These are phyloP conservation scores for Drosophila nr. fundita DNA, from an alignment of 2,888 invertebrate species.

Conservation along the genomic window DNA sequence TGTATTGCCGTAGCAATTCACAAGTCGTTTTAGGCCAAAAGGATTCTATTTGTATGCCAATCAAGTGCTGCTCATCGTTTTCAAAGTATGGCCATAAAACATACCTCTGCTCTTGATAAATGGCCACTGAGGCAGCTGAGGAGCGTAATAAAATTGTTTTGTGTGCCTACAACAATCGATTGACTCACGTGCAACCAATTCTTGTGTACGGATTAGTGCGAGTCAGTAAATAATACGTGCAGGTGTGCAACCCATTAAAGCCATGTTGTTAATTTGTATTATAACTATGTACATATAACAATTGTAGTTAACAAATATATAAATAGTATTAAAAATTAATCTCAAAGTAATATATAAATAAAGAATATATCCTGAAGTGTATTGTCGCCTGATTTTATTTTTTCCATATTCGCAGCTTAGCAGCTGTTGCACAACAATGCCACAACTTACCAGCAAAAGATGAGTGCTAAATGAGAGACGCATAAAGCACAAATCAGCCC, in stretches of 20 bases:
- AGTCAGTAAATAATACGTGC: neutral
- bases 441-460: neutral
- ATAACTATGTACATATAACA: neutral
- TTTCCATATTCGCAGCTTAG: neutral
- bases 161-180: neutral
- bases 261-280: neutral
- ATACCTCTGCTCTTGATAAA: constrained; percentile 18
- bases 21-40: constrained; percentile 28
- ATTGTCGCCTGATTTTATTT: neutral
- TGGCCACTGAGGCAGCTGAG: neutral
- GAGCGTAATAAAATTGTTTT: neutral
- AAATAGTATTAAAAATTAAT: neutral
- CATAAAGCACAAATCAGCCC: constrained; percentile 21
- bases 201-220: neutral
- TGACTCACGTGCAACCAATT: neutral
- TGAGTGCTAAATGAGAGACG: neutral
- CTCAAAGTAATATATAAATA: neutral
- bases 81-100: constrained; percentile 21
- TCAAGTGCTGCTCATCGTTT: constrained; percentile 18
- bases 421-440: neutral
- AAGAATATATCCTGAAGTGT: neutral
- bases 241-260: neutral
- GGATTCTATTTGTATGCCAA: constrained; percentile 34
- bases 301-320: neutral
- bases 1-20: constrained; percentile 16